Base-by-base conservation (phyloP, 2,113 vertebrate genomes). In the Microcebus lehilahytsara region DNA sequence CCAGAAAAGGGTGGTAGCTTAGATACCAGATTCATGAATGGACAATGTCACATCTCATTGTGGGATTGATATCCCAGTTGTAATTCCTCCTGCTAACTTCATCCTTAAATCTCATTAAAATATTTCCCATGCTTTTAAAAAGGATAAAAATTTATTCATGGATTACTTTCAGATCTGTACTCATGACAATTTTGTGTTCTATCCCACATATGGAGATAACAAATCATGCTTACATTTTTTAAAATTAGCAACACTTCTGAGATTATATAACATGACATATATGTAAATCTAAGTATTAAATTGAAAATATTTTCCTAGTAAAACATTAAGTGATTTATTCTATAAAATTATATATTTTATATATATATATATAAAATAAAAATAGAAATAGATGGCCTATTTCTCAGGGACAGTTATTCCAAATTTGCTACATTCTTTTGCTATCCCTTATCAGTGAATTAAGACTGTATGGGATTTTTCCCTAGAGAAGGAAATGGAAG, bases 21-120 rank as follows among this genome's bases (percentile, higher is more conserved):
- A 75, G 95, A 87, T 92, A 95, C 25, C 56, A 93, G 42, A 86
- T 72, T 97, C 92, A 89, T 69, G 58, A 96, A 95, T 93, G 84
- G 37, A 79, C 56, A 95, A 77, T 53, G 51, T 37, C 78, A 84
- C 49, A n/a, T 49, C 56, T 96, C 86, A 77, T 42, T 86, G 34
- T 42, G 25, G 58, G 34, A 78, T 0, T 88, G 40, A 60, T 71
- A 75, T n/a, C 42, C 83, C 62, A 25, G 67, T 51, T 93, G 69
- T 34, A 94, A 72, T 80, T 97, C 19, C 40, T 96, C 74, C 13
- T 79, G 14, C n/a, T 85, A 74, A 89, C 42, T 91, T 93, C 17
- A 79, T 91, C 88, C 49, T 93, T 79, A 66, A 83, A 78, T 86
- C 30, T 96, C 66, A 80, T 17, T 89, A 51, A 96, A 85, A 81